phyloP scores from a whole-genome alignment of 2,888 invertebrate species.

The Pocota personata region DNA sequence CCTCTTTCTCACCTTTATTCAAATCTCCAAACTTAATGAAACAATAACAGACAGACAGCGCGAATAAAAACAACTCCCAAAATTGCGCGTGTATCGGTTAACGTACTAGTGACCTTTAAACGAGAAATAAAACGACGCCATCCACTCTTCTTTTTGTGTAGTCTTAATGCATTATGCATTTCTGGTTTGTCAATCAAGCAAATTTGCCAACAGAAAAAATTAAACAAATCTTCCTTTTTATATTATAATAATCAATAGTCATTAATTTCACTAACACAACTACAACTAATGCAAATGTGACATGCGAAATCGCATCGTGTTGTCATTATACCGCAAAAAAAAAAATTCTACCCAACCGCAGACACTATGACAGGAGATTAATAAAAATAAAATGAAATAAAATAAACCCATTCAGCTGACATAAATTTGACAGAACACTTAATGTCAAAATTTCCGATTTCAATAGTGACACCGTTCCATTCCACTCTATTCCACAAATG shows the following conservation, averaged over 20 bases:
- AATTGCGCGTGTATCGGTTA: slow-evolving; percentile 31
- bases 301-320: neutral
- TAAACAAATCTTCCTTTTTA: neutral
- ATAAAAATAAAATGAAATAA: neutral
- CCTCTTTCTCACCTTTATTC: slow-evolving; percentile 9
- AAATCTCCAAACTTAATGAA: neutral
- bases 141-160: neutral
- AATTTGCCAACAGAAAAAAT: neutral
- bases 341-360: neutral
- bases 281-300: slow-evolving; percentile 36
- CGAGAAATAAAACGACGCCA: neutral
- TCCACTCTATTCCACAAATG: neutral
- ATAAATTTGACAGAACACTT: neutral
- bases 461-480: neutral
- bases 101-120: slow-evolving; percentile 36
- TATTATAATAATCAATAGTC: neutral
- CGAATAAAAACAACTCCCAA: neutral
- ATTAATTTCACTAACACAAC: neutral
- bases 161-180: slow-evolving; percentile 42
- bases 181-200: slow-evolving; percentile 17
- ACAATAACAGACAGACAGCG: neutral
- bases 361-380: neutral
- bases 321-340: slow-evolving; percentile 1
- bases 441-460: neutral
- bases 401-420: neutral